Percentiles rank a stretch among this genome's conserved stretches.
Conservation (phyloP, 2,888 invertebrate species). For the Eristalis tenax region DNA sequence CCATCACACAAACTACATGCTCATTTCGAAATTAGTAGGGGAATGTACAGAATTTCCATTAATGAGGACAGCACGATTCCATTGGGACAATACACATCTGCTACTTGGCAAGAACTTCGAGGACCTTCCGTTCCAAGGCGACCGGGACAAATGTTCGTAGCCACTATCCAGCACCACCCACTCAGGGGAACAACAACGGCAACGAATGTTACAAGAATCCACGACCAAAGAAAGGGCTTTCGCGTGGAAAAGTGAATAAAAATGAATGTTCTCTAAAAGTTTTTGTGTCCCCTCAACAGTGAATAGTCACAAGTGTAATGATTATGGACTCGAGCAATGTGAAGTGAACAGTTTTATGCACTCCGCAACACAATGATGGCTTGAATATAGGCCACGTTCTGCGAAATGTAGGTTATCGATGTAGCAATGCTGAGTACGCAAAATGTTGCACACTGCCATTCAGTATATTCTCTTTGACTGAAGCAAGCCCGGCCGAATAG, state of each 20-base stretch:
- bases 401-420: conserved; percentile 57
- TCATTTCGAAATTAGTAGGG: neutral
- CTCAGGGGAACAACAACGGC: neutral
- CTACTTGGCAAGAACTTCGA: neutral
- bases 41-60: neutral
- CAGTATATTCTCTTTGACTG: neutral
- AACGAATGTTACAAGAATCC: neutral
- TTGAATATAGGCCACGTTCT: conserved; percentile 52
- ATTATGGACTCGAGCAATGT: conserved; percentile 3
- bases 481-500: neutral
- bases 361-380: conserved; percentile 28
- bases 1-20: neutral
- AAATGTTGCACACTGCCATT: neutral
- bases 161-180: neutral
- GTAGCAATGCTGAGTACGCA: conserved; percentile 44
- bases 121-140: neutral
- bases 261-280: conserved; percentile 5
- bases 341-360: conserved; percentile 15
- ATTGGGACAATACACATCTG: neutral
- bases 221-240: neutral
- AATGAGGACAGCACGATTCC: neutral
- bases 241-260: neutral
- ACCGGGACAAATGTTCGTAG: neutral
- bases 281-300: neutral
- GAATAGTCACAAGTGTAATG: neutral